These are phyloP conservation scores for Balaeniceps rex DNA, from an alignment of 2,113 vertebrate genomes.

Conservation along the genomic window DNA sequence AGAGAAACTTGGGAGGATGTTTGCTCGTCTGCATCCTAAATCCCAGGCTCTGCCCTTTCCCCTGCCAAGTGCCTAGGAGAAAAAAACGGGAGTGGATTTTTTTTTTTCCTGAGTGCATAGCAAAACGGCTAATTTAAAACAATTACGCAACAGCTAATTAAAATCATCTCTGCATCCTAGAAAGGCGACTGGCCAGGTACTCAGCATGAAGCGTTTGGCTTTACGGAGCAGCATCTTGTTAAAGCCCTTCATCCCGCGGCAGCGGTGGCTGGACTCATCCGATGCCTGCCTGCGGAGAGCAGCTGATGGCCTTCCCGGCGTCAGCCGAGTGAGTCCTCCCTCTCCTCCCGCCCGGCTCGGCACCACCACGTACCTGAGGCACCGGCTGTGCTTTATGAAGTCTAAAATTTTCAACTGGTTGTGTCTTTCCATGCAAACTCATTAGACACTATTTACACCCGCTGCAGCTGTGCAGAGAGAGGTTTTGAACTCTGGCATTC, in stretches of 20 bases:
- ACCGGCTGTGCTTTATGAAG: conserved; percentile 78
- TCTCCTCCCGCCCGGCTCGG: neutral
- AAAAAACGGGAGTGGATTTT: neutral
- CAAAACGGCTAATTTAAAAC: conserved; percentile 70
- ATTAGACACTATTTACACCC: conserved; percentile 82
- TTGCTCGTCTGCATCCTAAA: neutral
- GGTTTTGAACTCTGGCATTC: conserved; percentile 87
- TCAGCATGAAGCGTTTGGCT: conserved; percentile 7
- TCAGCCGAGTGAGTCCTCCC: neutral
- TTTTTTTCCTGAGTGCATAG: neutral
- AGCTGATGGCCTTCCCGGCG: neutral
- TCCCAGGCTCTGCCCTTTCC: neutral
- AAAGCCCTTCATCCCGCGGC: neutral
- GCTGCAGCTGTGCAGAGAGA: conserved; percentile 82
- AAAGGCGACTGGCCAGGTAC: conserved; percentile 65
- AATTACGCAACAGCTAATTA: conserved; percentile 74
- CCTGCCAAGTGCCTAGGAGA: conserved; percentile 5
- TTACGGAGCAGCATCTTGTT: neutral
- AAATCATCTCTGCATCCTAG: conserved; percentile 64
- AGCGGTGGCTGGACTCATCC: neutral
- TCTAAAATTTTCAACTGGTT: conserved; percentile 76
- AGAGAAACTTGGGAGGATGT: neutral
- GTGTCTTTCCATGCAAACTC: conserved; percentile 78
- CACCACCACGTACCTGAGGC: conserved; percentile 56
- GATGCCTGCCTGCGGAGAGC: neutral